phyloP scores from a whole-genome alignment of 2,888 invertebrate species.

The Mythimna impura region DNA sequence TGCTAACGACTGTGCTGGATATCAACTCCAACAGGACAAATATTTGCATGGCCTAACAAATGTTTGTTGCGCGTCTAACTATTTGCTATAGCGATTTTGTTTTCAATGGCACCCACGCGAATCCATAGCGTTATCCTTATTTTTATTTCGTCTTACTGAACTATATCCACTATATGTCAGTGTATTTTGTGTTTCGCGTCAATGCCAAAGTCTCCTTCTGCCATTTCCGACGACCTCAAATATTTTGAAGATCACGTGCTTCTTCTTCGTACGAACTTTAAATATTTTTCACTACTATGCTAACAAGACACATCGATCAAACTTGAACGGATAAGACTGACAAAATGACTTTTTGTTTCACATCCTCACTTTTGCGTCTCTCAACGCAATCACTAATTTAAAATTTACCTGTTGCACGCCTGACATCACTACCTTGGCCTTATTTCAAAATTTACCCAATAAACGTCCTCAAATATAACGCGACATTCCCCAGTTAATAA shows the following conservation, averaged over 20 bases:
- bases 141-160: background rate
- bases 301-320: conserved; percentile 42
- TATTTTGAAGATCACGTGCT: background rate
- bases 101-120: conserved; percentile 40
- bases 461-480: conserved; percentile 49
- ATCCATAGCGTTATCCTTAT: conserved; percentile 12
- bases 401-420: conserved; percentile 48
- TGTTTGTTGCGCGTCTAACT: conserved; percentile 35
- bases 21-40: conserved; percentile 19
- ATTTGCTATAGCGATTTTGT: conserved; percentile 39
- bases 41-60: conserved; percentile 46
- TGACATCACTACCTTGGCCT: conserved; percentile 49
- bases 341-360: conserved; percentile 15
- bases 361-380: background rate
- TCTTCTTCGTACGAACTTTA: background rate
- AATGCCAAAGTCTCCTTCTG: background rate
- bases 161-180: background rate
- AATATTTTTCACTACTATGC: conserved; percentile 17
- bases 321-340: conserved; percentile 18
- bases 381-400: conserved; percentile 29
- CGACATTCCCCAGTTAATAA: conserved; percentile 53
- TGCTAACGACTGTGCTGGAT: conserved; percentile 15
- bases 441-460: conserved; percentile 56
- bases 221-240: background rate
- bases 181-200: background rate